Evolutionary conservation across 2,113 vertebrate species (phyloP).

Genomic region (Saccopteryx bilineata): DNA sequence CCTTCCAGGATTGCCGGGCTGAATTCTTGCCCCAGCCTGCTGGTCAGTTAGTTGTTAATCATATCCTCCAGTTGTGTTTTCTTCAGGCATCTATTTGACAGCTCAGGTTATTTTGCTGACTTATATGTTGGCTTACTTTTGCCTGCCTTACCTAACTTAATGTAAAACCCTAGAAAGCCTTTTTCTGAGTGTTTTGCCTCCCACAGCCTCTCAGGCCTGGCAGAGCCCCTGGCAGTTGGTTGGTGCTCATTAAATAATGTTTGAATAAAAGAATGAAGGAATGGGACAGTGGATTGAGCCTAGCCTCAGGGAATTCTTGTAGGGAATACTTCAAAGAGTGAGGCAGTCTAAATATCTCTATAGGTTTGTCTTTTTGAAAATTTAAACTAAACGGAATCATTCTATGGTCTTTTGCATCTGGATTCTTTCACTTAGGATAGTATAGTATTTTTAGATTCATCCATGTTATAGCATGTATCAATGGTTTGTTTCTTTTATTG

Average conservation of each 20-base stretch:
- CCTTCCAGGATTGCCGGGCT: neutral
- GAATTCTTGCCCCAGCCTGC: neutral
- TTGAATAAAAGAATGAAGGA: neutral
- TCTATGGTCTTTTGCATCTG: neutral
- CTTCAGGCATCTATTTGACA: rapidly evolving
- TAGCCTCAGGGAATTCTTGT: neutral
- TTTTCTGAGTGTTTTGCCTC: neutral
- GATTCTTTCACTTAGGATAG: neutral
- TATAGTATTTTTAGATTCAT: neutral
- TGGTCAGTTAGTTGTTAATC: neutral
- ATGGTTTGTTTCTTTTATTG: conserved; percentile 3
- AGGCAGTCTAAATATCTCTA: neutral
- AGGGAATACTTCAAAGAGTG: neutral
- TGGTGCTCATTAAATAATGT: neutral
- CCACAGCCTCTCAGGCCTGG: neutral
- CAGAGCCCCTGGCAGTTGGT: neutral
- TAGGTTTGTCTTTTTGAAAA: conserved; percentile 2
- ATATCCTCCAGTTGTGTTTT: neutral
- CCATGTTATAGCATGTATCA: neutral
- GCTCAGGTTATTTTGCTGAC: neutral
- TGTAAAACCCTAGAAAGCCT: neutral
- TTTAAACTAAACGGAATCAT: neutral
- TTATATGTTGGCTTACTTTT: neutral
- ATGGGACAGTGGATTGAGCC: neutral
- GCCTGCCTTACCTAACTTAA: neutral